Conservation (phyloP, 1,140 invertebrate species). For the Megathymus violae region DNA sequence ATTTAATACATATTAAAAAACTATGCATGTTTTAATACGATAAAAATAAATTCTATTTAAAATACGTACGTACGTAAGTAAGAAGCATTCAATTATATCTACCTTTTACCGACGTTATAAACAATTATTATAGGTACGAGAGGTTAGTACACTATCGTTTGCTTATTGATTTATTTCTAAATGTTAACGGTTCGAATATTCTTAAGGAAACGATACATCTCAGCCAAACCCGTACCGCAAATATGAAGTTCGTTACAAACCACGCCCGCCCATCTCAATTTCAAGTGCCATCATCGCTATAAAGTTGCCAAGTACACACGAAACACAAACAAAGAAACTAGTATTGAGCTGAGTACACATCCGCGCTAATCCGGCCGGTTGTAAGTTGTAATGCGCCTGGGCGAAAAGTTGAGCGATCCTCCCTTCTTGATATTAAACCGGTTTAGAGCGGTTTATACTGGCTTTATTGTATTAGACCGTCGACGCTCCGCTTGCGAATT, state of each 20-base stretch:
- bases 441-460: conserved; percentile 75
- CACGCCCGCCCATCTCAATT: conserved; percentile 27
- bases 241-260: conserved; percentile 10
- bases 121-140: no score
- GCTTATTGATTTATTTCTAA: no score
- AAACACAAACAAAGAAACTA: conserved; percentile 63
- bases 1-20: no score
- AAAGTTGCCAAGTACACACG: conserved; percentile 31
- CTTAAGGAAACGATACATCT: background rate
- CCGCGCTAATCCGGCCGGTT: conserved; percentile 60
- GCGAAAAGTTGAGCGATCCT: conserved; percentile 67
- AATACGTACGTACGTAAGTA: no score
- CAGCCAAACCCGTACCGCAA: background rate
- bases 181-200: no score
- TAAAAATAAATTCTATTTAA: no score
- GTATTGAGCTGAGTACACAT: conserved; percentile 66
- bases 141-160: no score
- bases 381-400: conserved; percentile 61
- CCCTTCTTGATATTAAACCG: conserved; percentile 76
- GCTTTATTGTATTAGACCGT: conserved; percentile 80
- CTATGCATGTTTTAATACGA: no score
- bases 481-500: conserved; percentile 64
- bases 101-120: no score
- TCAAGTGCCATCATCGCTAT: conserved; percentile 22
- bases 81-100: no score